These are phyloP conservation scores for Palythoa grandiflora DNA, from an alignment of 92 coral and sea anemone genomes.

Conservation along the genomic window DNA sequence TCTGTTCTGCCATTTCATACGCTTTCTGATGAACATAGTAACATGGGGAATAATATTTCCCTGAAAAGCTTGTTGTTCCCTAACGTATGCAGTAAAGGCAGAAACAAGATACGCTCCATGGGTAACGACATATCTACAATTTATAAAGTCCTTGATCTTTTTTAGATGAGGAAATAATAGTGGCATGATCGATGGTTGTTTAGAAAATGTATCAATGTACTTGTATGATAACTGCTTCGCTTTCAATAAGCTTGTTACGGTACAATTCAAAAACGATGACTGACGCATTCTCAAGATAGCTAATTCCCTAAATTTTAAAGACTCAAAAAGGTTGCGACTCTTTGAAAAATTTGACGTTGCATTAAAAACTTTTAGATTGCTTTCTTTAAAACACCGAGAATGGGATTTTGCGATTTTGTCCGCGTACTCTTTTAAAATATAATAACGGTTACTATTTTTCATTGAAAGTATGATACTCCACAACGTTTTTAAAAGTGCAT, in stretches of 20 bases:
- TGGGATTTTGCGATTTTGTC: background rate
- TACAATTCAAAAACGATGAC: background rate
- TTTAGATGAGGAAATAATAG: background rate
- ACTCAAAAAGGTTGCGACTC: background rate
- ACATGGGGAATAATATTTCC: background rate
- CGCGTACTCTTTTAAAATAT: background rate
- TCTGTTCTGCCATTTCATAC: conserved; percentile 7
- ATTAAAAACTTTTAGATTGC: background rate
- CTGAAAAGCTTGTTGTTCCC: background rate
- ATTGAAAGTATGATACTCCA: background rate
- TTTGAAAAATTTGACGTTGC: too few relatives aligned
- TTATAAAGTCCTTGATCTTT: background rate
- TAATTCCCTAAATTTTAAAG: background rate
- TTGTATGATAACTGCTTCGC: conserved; percentile 14
- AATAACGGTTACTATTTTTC: background rate
- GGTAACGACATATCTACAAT: conserved; percentile 13
- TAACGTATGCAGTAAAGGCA: conserved; percentile 3
- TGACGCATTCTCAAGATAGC: background rate
- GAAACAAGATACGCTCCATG: background rate
- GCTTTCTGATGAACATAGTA: conserved; percentile 1
- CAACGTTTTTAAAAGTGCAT: background rate
- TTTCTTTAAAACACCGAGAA: background rate
- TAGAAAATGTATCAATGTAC: background rate
- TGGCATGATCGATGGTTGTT: background rate
- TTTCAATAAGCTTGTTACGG: background rate